phyloP scores from a whole-genome alignment of 2,888 invertebrate species.

The Melikaiella ostensackeni region DNA sequence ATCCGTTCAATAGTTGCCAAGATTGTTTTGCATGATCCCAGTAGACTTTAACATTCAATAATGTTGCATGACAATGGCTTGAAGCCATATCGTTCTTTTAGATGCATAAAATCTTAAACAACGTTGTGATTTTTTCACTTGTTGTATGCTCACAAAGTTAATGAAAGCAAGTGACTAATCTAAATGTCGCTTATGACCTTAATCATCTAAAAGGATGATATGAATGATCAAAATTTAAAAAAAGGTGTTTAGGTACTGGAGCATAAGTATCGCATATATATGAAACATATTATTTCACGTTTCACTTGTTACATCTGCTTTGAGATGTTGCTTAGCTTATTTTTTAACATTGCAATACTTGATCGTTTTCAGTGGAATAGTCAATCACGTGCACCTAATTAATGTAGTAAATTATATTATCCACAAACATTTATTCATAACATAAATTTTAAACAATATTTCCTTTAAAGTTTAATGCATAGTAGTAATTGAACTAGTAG shows the following conservation, averaged over 20 bases:
- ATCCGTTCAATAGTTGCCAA: slow-evolving; percentile 57
- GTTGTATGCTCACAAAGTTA: not conserved
- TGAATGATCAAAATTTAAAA: not conserved
- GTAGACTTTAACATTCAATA: slow-evolving; percentile 14
- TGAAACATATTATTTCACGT: slow-evolving; percentile 33
- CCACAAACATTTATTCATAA: not conserved
- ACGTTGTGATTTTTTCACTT: not conserved
- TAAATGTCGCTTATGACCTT: not conserved
- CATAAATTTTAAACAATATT: not conserved
- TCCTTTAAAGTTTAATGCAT: not conserved
- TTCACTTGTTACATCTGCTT: slow-evolving; percentile 54
- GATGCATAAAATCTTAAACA: not conserved
- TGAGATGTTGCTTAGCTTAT: slow-evolving; percentile 53
- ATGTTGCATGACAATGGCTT: slow-evolving; percentile 40
- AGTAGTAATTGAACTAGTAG: not conserved
- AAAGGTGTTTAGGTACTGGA: not conserved
- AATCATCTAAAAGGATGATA: too few species aligned
- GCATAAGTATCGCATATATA: slow-evolving; percentile 42
- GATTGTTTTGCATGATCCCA: slow-evolving; percentile 32
- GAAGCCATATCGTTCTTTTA: not conserved
- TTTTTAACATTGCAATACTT: slow-evolving; percentile 50
- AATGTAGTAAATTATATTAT: slow-evolving; percentile 1
- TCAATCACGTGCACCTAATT: not conserved
- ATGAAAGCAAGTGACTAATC: not conserved
- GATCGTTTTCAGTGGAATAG: slow-evolving; percentile 17